phyloP scores from a whole-genome alignment of 2,113 vertebrate species.

The Saccopteryx leptura region DNA sequence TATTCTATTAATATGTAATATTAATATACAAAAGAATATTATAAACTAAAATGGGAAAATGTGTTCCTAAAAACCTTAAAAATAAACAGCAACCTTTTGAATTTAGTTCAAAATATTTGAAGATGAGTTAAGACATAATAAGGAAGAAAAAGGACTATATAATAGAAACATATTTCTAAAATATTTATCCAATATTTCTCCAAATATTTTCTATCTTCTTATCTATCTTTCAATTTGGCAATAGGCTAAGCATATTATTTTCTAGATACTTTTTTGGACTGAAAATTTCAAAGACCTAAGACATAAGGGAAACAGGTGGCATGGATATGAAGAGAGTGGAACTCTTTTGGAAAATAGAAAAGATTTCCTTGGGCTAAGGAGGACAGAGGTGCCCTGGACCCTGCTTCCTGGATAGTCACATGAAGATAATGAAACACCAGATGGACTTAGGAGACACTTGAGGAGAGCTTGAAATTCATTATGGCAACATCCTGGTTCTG shows the following conservation, averaged over 20 bases:
- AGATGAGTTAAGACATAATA: not conserved
- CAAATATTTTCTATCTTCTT: not conserved
- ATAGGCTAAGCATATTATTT: not conserved
- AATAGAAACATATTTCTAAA: not conserved
- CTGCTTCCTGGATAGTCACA: not conserved
- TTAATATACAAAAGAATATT: not conserved
- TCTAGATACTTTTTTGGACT: not conserved
- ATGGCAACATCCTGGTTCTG: not conserved
- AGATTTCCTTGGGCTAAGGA: not conserved
- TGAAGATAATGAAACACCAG: not conserved
- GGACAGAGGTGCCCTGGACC: not conserved
- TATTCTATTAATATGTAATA: not conserved
- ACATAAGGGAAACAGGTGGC: conserved; percentile 1
- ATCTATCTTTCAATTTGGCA: not conserved
- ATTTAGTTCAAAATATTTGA: not conserved
- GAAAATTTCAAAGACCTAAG: not conserved
- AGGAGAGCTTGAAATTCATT: not conserved
- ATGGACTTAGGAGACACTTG: not conserved
- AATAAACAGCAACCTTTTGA: not conserved
- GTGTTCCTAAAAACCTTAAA: not conserved
- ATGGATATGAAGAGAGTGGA: not conserved
- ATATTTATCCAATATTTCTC: not conserved
- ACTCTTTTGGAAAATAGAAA: not conserved
- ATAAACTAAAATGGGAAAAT: not conserved
- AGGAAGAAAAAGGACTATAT: not conserved